Conservation (phyloP, 2,888 invertebrate genomes). For the Synanthedon myopaeformis region DNA sequence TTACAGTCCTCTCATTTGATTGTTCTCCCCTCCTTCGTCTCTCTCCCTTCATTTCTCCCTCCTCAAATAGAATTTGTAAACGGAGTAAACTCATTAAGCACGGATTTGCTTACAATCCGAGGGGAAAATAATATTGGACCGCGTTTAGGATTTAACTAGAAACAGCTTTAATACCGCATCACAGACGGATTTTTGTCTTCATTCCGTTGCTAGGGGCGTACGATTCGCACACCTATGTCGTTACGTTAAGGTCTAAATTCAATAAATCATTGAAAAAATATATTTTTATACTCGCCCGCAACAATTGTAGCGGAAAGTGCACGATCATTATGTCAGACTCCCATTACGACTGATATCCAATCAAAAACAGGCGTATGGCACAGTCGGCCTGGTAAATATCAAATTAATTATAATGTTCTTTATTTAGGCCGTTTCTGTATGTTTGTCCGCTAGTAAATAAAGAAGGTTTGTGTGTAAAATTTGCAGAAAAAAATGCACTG, state of each 20-base stretch:
- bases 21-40: not conserved
- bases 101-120: constrained; percentile 24
- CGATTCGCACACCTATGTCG: not conserved
- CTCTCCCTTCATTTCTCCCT: constrained; percentile 3
- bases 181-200: not conserved
- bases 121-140: constrained; percentile 25
- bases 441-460: too few species aligned
- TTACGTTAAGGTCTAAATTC: not conserved
- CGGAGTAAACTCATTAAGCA: constrained; percentile 32
- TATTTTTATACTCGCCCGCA: not conserved
- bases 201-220: not conserved
- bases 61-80: constrained; percentile 27
- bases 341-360: not conserved
- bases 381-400: too few species aligned
- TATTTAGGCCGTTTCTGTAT: too few species aligned
- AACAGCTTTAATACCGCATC: constrained; percentile 8
- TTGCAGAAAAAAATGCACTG: too few species aligned
- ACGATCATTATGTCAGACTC: not conserved
- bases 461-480: too few species aligned
- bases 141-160: constrained; percentile 12
- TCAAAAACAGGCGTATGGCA: not conserved
- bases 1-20: not conserved
- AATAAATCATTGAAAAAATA: not conserved
- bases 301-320: not conserved
- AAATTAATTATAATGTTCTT: too few species aligned